A percentile compares a stretch with the other conserved stretches of the same genome.
These are phyloP conservation scores for Halcyon badia DNA, from an alignment of 2,797 vertebrate species.

Conservation along the genomic window DNA sequence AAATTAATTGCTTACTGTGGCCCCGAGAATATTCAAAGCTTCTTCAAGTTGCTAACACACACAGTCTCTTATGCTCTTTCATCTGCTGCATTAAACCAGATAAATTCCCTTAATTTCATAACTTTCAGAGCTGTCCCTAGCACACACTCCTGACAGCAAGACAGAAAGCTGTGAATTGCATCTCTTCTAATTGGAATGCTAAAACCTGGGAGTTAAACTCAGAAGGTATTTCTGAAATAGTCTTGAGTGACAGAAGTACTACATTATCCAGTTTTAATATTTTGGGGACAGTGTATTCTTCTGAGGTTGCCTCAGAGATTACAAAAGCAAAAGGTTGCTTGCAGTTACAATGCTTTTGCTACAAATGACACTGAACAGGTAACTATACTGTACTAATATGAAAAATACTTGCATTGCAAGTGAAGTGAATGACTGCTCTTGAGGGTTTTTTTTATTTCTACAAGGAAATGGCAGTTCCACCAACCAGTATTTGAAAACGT, in stretches of 20 bases:
- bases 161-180: not conserved
- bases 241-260: not conserved
- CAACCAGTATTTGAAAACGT: not conserved
- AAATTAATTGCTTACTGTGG: not conserved
- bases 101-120: not conserved
- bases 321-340: not conserved
- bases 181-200: not conserved
- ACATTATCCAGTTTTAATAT: not conserved
- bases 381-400: not conserved
- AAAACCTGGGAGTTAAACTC: not conserved
- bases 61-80: not conserved
- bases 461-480: not conserved
- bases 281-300: not conserved
- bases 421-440: not conserved
- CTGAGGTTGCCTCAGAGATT: not conserved
- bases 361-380: not conserved
- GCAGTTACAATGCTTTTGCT: not conserved
- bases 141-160: not conserved
- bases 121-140: not conserved
- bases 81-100: not conserved
- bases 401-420: not conserved
- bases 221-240: not conserved
- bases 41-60: not conserved
- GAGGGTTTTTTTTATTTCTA: not conserved
- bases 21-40: not conserved